Evolutionary conservation across 2,888 invertebrate species (phyloP).

Genomic region (Eucera pruinosa): DNA sequence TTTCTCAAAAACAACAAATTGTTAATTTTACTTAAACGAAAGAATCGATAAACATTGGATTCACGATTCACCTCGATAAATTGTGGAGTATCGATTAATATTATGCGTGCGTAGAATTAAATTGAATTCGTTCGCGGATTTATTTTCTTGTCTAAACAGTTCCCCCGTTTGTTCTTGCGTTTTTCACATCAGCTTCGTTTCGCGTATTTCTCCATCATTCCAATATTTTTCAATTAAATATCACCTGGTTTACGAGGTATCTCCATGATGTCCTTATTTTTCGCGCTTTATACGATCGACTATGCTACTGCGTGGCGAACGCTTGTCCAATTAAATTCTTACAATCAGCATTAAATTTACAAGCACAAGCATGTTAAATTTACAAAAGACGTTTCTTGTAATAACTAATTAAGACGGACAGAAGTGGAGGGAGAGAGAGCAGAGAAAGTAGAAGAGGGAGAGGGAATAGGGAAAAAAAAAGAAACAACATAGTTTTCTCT

Average conservation of each 20-base stretch:
- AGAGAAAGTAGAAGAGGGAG: neutral
- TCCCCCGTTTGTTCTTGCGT: neutral
- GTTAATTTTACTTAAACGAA: neutral
- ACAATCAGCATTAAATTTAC: too few relatives aligned
- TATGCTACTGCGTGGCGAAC: too few relatives aligned
- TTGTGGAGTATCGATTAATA: constrained; percentile 3
- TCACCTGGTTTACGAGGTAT: neutral
- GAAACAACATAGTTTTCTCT: constrained; percentile 9
- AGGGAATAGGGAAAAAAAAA: neutral
- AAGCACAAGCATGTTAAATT: neutral
- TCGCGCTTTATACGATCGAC: neutral
- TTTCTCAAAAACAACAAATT: neutral
- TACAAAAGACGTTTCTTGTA: constrained; percentile 14
- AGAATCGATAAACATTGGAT: neutral
- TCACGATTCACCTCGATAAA: too few relatives aligned
- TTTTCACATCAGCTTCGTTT: neutral
- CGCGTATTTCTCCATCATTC: neutral
- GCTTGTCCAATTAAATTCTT: neutral
- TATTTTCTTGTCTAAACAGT: constrained; percentile 4
- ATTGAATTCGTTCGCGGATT: constrained; percentile 16
- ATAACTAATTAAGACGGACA: constrained; percentile 21
- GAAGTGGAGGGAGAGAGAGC: neutral
- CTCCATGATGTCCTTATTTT: neutral
- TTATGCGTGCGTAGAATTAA: constrained; percentile 19
- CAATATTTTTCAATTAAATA: constrained; percentile 6